A percentile compares a stretch with the other conserved stretches of the same genome.
Conservation (phyloP, 23 tunicate species). For the Halocynthia aurantium region DNA sequence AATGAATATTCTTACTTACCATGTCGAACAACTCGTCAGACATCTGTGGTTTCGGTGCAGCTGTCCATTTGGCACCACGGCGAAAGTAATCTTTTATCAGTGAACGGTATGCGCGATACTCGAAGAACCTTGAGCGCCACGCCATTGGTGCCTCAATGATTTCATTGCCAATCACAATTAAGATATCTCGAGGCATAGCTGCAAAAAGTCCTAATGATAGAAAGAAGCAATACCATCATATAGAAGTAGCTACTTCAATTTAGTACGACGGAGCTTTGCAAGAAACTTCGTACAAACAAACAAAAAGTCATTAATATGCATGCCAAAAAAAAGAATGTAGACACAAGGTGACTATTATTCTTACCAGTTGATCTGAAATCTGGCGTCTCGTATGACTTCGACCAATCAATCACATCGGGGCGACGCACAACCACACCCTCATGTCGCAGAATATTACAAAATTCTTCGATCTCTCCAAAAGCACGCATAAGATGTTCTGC, state of each 20-base stretch:
- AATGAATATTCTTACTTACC: constrained; percentile 24
- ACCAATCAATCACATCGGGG: constrained; percentile 84
- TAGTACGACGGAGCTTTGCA: neutral
- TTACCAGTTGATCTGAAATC: constrained; percentile 70
- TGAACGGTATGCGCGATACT: constrained; percentile 80
- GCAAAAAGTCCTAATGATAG: constrained; percentile 54
- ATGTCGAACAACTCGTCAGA: constrained; percentile 77
- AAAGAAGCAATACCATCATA: neutral
- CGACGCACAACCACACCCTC: constrained; percentile 87
- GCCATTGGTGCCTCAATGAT: constrained; percentile 99
- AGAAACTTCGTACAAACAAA: neutral
- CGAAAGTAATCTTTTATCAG: constrained; percentile 85
- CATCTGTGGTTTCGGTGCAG: constrained; percentile 91
- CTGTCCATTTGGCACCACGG: constrained; percentile 89
- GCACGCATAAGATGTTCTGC: constrained; percentile 60
- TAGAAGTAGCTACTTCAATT: neutral
- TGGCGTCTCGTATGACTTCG: constrained; percentile 77
- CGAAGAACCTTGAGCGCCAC: constrained; percentile 91
- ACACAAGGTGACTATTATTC: neutral
- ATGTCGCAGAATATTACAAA: constrained; percentile 74
- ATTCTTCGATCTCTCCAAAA: constrained; percentile 65
- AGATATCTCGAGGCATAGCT: constrained; percentile 95
- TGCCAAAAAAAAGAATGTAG: no score
- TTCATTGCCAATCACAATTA: constrained; percentile 83
- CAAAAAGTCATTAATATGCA: neutral